Evolutionary conservation across 2,888 invertebrate genomes (phyloP).

Genomic region (Hanleya hanleyi): DNA sequence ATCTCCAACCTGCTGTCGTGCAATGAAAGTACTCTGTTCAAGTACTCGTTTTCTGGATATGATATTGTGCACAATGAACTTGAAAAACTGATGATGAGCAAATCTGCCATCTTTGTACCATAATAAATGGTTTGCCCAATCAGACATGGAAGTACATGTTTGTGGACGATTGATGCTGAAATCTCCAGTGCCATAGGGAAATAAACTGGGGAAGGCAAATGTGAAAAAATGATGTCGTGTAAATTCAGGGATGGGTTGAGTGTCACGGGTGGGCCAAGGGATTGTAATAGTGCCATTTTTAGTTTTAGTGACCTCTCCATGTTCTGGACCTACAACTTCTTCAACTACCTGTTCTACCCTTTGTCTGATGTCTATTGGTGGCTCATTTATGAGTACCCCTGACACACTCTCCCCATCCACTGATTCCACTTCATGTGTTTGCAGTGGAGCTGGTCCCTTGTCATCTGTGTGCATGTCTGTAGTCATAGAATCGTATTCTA

Average conservation of each 20-base stretch:
- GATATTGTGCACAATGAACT: constrained; percentile 8
- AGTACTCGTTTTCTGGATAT: not conserved
- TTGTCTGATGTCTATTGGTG: too few species aligned
- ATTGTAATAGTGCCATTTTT: constrained; percentile 14
- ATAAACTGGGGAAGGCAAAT: constrained; percentile 25
- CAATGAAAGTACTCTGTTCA: not conserved
- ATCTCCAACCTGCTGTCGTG: not conserved
- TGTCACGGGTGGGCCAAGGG: constrained; percentile 27
- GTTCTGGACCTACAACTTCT: not conserved
- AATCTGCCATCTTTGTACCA: constrained; percentile 15
- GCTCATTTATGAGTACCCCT: too few species aligned
- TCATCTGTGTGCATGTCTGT: constrained; percentile 3
- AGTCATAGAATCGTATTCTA: constrained; percentile 6
- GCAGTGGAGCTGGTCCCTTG: constrained; percentile 21
- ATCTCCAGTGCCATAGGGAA: constrained; percentile 18
- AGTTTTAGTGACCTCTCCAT: constrained; percentile 6
- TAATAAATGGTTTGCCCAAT: too few species aligned
- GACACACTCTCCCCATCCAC: not conserved
- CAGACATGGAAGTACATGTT: not conserved
- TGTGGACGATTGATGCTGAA: constrained; percentile 9
- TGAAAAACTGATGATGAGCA: constrained; percentile 15
- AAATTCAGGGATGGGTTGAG: not conserved
- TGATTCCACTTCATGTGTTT: too few species aligned
- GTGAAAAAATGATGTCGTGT: constrained; percentile 11
- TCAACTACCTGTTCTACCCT: constrained; percentile 7